Evolutionary conservation across 2,113 vertebrate genomes (phyloP).

Genomic region (human (Homo sapiens)): GRCh38 chr9:101857001-101857500

Average conservation of each 20-base stretch:
- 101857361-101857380: constrained; percentile 37
- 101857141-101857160: constrained; percentile 5
- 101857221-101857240: constrained; percentile 19
- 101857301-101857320: neutral
- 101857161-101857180: neutral
- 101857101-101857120: neutral
- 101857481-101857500: constrained; percentile 3
- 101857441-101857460: neutral
- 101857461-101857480: constrained; percentile 6
- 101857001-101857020: neutral
- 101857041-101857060: neutral
- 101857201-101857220: constrained; percentile 41
- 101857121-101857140: constrained; percentile 7
- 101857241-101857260: neutral
- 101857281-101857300: constrained; percentile 39
- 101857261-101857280: constrained; percentile 5
- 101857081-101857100: constrained; percentile 45
- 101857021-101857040: neutral
- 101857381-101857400: neutral
- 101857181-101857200: constrained; percentile 42
- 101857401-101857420: neutral
- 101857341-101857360: constrained; percentile 1
- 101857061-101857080: constrained; percentile 20
- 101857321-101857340: neutral
- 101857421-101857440: neutral